Conservation (phyloP, 1,140 invertebrate genomes). For the Aphis gossypii region DNA sequence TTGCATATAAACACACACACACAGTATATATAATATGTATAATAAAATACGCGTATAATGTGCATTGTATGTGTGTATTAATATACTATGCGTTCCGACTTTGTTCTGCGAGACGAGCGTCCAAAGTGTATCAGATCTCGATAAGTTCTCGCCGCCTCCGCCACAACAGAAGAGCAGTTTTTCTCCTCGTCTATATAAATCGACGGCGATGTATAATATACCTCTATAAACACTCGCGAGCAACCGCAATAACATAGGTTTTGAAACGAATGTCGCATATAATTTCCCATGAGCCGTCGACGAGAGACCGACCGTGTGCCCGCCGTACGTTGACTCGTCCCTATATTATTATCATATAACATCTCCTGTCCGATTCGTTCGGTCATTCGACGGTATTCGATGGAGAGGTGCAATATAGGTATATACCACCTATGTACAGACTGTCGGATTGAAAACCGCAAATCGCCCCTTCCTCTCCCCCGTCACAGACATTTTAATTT, state of each 20-base stretch:
- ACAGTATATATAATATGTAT: neutral
- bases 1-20: neutral
- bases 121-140: slow-evolving; percentile 34
- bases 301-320: no score
- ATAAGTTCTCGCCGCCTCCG: neutral
- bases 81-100: neutral
- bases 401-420: neutral
- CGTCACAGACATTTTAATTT: no score
- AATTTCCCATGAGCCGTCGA: no score
- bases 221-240: neutral
- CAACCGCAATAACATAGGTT: no score
- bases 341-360: no score
- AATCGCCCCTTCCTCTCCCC: no score
- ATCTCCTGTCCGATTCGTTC: no score
- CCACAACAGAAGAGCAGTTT: no score
- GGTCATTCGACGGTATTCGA: neutral
- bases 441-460: no score
- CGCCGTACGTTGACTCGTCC: no score
- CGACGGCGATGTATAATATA: neutral
- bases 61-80: neutral
- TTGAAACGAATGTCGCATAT: no score
- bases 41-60: neutral
- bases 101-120: neutral
- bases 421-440: no score
- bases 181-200: neutral